Conservation (phyloP, 2,113 vertebrate genomes). For the Cacatua alba region DNA sequence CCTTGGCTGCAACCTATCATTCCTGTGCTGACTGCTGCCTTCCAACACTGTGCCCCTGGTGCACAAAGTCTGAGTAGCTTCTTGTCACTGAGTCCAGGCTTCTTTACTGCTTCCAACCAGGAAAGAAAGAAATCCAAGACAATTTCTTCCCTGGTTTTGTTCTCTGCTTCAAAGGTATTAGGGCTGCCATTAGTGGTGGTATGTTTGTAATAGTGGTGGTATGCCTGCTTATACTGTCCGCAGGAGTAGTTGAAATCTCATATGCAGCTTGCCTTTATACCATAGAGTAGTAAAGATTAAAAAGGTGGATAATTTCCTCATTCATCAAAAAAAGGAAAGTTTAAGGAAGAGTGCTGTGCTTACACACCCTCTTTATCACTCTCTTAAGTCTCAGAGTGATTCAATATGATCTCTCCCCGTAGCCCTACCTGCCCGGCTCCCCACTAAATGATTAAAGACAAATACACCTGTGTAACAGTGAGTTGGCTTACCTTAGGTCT, state of each 20-base stretch:
- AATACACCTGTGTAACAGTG: not conserved
- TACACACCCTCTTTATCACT: not conserved
- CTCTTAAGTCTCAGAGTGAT: not conserved
- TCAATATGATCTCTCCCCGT: rapidly evolving
- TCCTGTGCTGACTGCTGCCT: not conserved
- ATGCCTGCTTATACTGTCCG: not conserved
- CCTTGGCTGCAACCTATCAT: not conserved
- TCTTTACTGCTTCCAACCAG: not conserved
- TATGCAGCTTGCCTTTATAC: not conserved
- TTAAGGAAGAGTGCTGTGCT: not conserved
- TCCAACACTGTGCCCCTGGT: rapidly evolving
- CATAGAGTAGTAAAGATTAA: too few relatives aligned
- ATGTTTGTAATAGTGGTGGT: not conserved
- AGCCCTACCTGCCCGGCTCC: not conserved
- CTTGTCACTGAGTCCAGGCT: not conserved
- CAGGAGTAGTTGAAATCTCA: not conserved
- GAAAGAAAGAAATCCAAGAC: not conserved
- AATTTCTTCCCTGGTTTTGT: not conserved
- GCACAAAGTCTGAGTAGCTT: not conserved
- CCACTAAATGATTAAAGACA: not conserved
- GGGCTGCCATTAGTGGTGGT: not conserved
- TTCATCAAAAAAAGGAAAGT: not conserved
- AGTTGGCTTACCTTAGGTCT: not conserved
- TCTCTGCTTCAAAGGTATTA: not conserved
- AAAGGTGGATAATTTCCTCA: not conserved